Evolutionary conservation across 2,888 invertebrate genomes (phyloP), one percentile per base, ranked within the genome.

Genomic region (Sylvicola cinctus): DNA sequence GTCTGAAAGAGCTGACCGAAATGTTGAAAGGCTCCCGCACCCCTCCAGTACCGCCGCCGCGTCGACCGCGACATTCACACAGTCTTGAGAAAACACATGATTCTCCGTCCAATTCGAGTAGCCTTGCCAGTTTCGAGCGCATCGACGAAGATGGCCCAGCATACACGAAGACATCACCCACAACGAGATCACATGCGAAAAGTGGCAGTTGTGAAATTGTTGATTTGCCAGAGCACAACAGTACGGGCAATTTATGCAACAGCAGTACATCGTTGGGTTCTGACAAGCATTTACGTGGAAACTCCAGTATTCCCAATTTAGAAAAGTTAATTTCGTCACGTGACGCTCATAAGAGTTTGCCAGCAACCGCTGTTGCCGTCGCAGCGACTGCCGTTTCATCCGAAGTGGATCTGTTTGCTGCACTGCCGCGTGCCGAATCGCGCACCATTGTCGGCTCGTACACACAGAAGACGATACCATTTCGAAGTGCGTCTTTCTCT

Each of bases 401-500:
- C 20, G 20, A 20, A 20, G 20, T 20, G 20, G 20, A 20, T 20
- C 20, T 20, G 5, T 20, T 20, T 20, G 20, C 20, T 4, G 20
- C 65, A 28, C 56, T 69, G 30, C 57, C 64, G 25, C 65, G 68
- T 43, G 64, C 68, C 33, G 68, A 72, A 46, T 64, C 68, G 4
- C 62, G 68, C 37, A 65, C 67, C 3, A 63, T 69, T 16, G 61
- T 69, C 31, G 70, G 68, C 17, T 66, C 70, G 0, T 70, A 70
- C 47, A 63, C 68, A 12, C 69, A 71, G 47, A 66, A 71, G 47
- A 66, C 68, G 39, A 70, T 75, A 44, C 80, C 83, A 2, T 76
- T 74, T 50, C 70, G 85, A 27, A 83, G 83, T 48, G 81, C 83
- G 5, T 85, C 85, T 6, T 85, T 87, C 49, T 83, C 85, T 1